Conservation (phyloP, 2,888 invertebrate species). For the Galerucella calmariensis region DNA sequence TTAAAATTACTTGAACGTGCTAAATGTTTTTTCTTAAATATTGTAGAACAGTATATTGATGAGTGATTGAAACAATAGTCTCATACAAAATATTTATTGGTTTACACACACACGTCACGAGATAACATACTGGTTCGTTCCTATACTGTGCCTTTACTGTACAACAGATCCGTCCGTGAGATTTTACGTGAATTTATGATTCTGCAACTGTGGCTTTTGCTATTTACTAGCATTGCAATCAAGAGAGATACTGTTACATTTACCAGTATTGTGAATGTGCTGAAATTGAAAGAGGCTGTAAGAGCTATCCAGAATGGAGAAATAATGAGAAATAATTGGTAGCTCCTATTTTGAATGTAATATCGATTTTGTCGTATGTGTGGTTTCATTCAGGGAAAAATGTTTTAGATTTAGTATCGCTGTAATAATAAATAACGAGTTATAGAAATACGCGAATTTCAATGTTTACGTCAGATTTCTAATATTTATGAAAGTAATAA, state of each 20-base stretch:
- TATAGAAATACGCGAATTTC: no score
- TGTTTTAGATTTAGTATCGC: no score
- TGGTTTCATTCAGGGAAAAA: background rate
- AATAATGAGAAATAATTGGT: background rate
- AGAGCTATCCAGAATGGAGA: slow-evolving; percentile 7
- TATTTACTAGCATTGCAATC: slow-evolving; percentile 14
- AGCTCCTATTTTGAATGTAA: background rate
- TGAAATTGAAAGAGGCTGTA: background rate
- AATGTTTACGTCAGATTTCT: no score
- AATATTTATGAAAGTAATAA: no score
- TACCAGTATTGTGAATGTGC: background rate
- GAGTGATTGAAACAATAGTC: no score
- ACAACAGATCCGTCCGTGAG: background rate
- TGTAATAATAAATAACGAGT: no score
- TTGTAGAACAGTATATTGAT: no score
- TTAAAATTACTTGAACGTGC: no score
- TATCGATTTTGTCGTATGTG: slow-evolving; percentile 1
- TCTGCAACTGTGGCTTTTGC: slow-evolving; percentile 16
- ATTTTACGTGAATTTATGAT: background rate
- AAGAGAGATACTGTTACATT: slow-evolving; percentile 8
- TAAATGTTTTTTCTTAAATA: no score
- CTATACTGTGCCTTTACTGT: background rate
- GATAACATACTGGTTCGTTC: no score
- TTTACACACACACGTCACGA: no score
- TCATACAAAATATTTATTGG: no score